These are phyloP conservation scores for Pseudotriccus pelzelni DNA, from an alignment of 2,797 vertebrate species.

Conservation along the genomic window DNA sequence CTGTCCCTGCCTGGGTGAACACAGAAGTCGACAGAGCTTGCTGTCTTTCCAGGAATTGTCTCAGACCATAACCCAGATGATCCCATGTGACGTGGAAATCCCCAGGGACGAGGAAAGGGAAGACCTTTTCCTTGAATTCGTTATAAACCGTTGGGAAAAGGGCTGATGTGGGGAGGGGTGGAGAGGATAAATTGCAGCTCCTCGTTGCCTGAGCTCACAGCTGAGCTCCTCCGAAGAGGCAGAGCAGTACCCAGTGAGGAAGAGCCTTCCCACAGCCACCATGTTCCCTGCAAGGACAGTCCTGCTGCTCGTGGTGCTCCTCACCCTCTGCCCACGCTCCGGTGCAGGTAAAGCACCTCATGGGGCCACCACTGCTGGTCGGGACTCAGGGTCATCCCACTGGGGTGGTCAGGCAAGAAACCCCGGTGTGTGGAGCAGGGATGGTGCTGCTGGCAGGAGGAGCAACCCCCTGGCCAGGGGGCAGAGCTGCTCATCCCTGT, in stretches of 20 bases:
- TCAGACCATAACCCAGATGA: neutral
- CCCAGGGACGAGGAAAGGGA: neutral
- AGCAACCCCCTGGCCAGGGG: neutral
- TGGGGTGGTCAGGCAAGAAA: neutral
- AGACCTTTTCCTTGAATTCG: neutral
- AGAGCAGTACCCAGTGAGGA: neutral
- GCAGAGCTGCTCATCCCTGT: neutral
- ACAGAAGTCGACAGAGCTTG: neutral
- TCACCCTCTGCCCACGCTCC: fast-evolving
- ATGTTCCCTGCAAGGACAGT: neutral
- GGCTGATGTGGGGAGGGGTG: neutral
- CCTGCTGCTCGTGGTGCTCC: neutral
- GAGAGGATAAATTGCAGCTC: neutral
- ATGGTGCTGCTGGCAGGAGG: neutral
- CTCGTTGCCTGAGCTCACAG: neutral
- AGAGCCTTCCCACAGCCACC: neutral
- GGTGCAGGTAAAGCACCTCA: neutral
- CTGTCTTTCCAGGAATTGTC: neutral
- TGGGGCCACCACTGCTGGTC: fast-evolving
- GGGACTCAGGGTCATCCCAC: fast-evolving
- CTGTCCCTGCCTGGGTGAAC: neutral
- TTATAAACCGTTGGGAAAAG: neutral
- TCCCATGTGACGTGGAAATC: neutral
- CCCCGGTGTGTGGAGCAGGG: fast-evolving
- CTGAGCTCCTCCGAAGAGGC: neutral